Percentiles rank a stretch among this genome's conserved stretches.
phyloP scores from a whole-genome alignment of 2,888 invertebrate genomes.

The Baccha elongata region DNA sequence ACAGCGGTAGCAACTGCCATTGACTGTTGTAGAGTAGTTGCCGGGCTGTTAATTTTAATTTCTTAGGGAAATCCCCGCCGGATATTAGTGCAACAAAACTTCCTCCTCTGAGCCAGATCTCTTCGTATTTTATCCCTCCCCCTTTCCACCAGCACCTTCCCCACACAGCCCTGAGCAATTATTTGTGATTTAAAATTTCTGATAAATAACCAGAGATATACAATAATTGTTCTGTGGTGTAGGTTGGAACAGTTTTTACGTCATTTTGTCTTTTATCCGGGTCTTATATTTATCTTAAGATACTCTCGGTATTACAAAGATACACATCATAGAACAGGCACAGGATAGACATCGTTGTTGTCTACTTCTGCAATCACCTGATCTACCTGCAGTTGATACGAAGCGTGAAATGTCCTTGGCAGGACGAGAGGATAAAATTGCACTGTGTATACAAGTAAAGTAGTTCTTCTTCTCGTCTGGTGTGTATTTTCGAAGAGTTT shows the following conservation, averaged over 20 bases:
- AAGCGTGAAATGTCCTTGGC: conserved; percentile 43
- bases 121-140: neutral
- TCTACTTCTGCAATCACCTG: conserved; percentile 66
- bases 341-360: conserved; percentile 36
- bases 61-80: conserved; percentile 69
- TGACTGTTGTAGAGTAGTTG: conserved; percentile 40
- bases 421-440: conserved; percentile 73
- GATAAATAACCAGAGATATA: conserved; percentile 61
- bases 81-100: conserved; percentile 66
- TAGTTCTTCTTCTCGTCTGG: conserved; percentile 23
- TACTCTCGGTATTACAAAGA: conserved; percentile 55
- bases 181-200: conserved; percentile 69
- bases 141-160: neutral
- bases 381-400: conserved; percentile 62
- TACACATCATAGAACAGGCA: conserved; percentile 59
- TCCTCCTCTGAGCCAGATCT: conserved; percentile 17
- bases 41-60: conserved; percentile 68
- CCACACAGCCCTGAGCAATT: conserved; percentile 41
- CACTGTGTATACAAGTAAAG: conserved; percentile 41
- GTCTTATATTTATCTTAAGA: conserved; percentile 60
- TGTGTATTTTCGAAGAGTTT: conserved; percentile 57
- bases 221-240: conserved; percentile 43
- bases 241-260: conserved; percentile 54
- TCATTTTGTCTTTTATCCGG: conserved; percentile 74
- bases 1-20: neutral